Evolutionary conservation across 2,888 invertebrate species (phyloP), one percentile per base, ranked within the genome.

Genomic region (Sarcophaga rosellei): DNA sequence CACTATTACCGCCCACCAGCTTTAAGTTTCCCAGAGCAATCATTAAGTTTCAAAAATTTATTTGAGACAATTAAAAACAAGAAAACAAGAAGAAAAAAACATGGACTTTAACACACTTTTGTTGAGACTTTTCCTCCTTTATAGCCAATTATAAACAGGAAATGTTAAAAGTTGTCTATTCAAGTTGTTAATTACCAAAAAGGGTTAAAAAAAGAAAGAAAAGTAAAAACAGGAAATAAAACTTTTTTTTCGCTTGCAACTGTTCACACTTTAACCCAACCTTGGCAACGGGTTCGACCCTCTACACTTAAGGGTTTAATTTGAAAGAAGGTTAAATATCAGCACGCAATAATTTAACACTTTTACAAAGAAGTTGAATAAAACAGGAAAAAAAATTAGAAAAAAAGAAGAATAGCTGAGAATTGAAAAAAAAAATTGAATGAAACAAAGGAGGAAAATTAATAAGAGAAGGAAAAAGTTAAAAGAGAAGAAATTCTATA

Each of bases 91-190:
- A 79, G 76, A 82, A 75, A 20, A 25, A 35, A 79, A 74, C 72
- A n/a, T 66, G 69, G 70, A 70, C 53, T 84, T 79, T 75, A 69
- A 62, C 44, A 70, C 62, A 62, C 66, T 65, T 72, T 53, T 53
- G 53, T 53, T 53, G 17, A 53, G 17, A 53, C 69, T 45, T 72
- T 76, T 82, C 45, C 6, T 21, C 61, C 57, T 57, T 83, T 83
- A 83, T 80, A 72, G 77, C 72, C 86, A 86, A 86, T 86, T 86
- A 83, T 86, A 53, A 83, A 80, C 73, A 80, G 86, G 83, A 83
- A 83, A 83, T 83, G 80, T 80, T 80, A 76, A 78, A 81, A 65
- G 74, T 81, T 85, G 78, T 85, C 85, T 85, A 75, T 70, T 78
- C 74, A 79, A 74, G 61, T 81, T 85, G 74, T 85, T 85, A 85